Percentiles rank a stretch among this genome's conserved stretches.
Evolutionary conservation across 2,888 invertebrate species (phyloP).

Genomic region (Ectemnius cavifrons): DNA sequence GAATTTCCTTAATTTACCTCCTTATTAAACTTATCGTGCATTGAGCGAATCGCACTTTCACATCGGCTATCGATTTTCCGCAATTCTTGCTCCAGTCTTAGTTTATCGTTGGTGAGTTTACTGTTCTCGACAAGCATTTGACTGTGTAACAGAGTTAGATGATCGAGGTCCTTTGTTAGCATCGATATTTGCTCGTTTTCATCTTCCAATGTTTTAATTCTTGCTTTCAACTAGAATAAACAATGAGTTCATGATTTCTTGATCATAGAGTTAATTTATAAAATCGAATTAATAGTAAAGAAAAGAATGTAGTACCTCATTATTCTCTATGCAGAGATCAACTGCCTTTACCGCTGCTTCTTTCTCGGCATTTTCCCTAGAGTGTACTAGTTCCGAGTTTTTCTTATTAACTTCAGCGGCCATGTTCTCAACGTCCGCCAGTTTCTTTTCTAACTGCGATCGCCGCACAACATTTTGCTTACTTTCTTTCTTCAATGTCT

Average conservation of each 20-base stretch:
- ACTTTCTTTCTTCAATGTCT: slow-evolving; percentile 78
- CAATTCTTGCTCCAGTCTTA: slow-evolving; percentile 83
- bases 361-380: slow-evolving; percentile 70
- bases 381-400: slow-evolving; percentile 72
- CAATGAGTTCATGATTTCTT: background rate
- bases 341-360: slow-evolving; percentile 69
- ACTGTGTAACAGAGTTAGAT: slow-evolving; percentile 86
- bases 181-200: slow-evolving; percentile 79
- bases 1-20: slow-evolving; percentile 59
- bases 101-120: slow-evolving; percentile 85
- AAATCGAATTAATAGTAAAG: background rate
- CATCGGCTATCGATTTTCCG: slow-evolving; percentile 77
- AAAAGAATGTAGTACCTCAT: slow-evolving; percentile 58
- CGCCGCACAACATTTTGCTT: slow-evolving; percentile 81
- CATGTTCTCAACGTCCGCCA: slow-evolving; percentile 78
- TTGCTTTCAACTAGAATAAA: slow-evolving; percentile 59
- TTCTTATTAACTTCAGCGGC: slow-evolving; percentile 78
- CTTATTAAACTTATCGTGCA: slow-evolving; percentile 74
- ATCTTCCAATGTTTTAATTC: slow-evolving; percentile 71
- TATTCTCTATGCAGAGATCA: slow-evolving; percentile 71
- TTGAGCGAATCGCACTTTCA: slow-evolving; percentile 65
- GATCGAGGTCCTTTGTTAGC: slow-evolving; percentile 85
- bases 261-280: background rate
- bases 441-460: slow-evolving; percentile 79
- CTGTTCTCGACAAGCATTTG: slow-evolving; percentile 87